phyloP scores from a whole-genome alignment of 2,797 vertebrate species.

The Enoplosus armatus region DNA sequence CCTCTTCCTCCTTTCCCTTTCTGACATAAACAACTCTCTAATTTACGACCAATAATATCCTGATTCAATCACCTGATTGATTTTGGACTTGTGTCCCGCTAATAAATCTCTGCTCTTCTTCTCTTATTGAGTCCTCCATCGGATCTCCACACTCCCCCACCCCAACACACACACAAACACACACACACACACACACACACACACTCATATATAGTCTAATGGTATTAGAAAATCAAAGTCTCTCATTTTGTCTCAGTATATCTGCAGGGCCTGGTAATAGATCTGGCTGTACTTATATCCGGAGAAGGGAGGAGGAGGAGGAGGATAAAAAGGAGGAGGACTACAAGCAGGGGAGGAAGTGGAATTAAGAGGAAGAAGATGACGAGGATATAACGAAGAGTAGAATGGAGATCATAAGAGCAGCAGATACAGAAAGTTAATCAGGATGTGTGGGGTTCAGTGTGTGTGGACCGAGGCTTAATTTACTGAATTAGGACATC shows the following conservation, averaged over 20 bases:
- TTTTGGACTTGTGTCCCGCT: slow-evolving; percentile 87
- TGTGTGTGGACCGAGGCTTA: slow-evolving; percentile 50
- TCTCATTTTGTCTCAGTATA: slow-evolving; percentile 87
- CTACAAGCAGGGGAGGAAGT: slow-evolving; percentile 21
- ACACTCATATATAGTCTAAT: slow-evolving; percentile 83
- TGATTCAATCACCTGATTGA: slow-evolving; percentile 91
- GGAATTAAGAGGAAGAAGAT: slow-evolving; percentile 51
- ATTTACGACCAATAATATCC: slow-evolving; percentile 88
- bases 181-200: slow-evolving; percentile 14
- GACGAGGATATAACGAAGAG: slow-evolving; percentile 42
- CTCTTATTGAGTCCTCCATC: slow-evolving; percentile 95
- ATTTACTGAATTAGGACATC: slow-evolving; percentile 65
- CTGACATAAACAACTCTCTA: slow-evolving; percentile 85
- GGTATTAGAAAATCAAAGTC: slow-evolving; percentile 97
- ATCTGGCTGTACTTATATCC: slow-evolving; percentile 80
- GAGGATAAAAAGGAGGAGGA: slow-evolving; percentile 39
- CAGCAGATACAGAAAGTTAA: slow-evolving; percentile 61
- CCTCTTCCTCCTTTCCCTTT: slow-evolving; percentile 68
- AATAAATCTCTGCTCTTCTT: slow-evolving; percentile 89
- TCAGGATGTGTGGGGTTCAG: slow-evolving; percentile 53
- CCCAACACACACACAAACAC: slow-evolving; percentile 38
- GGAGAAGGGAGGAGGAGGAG: slow-evolving; percentile 40
- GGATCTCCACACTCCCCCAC: slow-evolving; percentile 81
- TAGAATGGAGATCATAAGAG: slow-evolving; percentile 52
- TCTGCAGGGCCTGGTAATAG: slow-evolving; percentile 85